These are phyloP conservation scores for Chiridota heheva DNA, from an alignment of 35 echinoderm and acorn worm species.

Conservation along the genomic window DNA sequence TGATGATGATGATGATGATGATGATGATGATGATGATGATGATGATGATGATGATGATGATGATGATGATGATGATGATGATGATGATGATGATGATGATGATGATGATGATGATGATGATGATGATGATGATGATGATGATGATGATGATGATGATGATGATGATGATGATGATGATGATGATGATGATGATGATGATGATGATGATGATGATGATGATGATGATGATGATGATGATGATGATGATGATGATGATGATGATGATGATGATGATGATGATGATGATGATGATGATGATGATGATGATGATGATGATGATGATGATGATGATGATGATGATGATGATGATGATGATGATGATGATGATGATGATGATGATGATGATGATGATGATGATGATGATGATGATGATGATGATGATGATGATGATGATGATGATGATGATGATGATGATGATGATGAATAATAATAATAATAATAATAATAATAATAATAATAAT, in stretches of 20 bases:
- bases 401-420: not conserved
- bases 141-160: not conserved
- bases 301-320: slow-evolving; percentile 5
- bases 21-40: slow-evolving; percentile 2
- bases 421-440: no score
- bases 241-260: slow-evolving; percentile 2
- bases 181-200: not conserved
- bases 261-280: slow-evolving; percentile 6
- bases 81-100: slow-evolving; percentile 6
- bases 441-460: no score
- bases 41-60: slow-evolving; percentile 5
- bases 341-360: slow-evolving; percentile 6
- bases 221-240: not conserved
- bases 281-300: slow-evolving; percentile 5
- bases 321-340: slow-evolving; percentile 6
- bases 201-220: not conserved
- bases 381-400: not conserved
- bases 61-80: slow-evolving; percentile 5
- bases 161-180: slow-evolving; percentile 2
- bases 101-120: slow-evolving; percentile 6
- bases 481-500: no score
- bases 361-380: slow-evolving; percentile 6
- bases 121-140: slow-evolving; percentile 5
- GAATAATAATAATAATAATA: no score
- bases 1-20: slow-evolving; percentile 5